Evolutionary conservation across 23 tunicate species (phyloP), one percentile per base, ranked within the genome.

Genomic region (Trididemnum clinides): DNA sequence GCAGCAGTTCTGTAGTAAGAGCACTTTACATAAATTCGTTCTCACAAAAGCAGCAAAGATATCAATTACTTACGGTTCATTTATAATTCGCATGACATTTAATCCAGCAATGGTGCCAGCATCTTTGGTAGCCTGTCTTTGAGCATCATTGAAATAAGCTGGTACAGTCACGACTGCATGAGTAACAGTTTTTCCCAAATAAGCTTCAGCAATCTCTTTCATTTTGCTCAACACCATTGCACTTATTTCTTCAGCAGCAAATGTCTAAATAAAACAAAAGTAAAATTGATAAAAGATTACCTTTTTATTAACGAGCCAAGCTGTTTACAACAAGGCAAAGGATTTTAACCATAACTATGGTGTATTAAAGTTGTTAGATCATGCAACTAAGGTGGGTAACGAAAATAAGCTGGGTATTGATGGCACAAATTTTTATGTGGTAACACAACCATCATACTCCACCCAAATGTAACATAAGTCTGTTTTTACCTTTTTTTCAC

Each of bases 151-250:
- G 82, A 90, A 90, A 29, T 90, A 90, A 33, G 96, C 96, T 0
- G 96, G 96, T 0, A 90, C 96, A 33, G 96, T 90, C 4, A 90
- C 96, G 33, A 90, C 96, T 15, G 96, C 96, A 35, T 90, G 82
- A 7, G 75, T 90, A 22, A 90, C 96, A 3, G 64, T 35, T 34
- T 90, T 71, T 20, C 96, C 96, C 33, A 90, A 82, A 57, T 90
- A 90, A 19, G 80, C 91, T 71, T 90, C 96, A 30, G 96, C 96
- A 33, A 77, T 90, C 70, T 90, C 82, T 64, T 90, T 90, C 96
- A 90, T 90, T 71, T 87, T 90, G 0, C 86, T 64, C 57, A 90
- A 72, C 33, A 90, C 87, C 96, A 86, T 86, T 15, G 96, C 96
- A 74, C 91, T 87, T 31, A 90, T 87, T 80, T 90, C 91, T 87